phyloP scores from a whole-genome alignment of 2,113 vertebrate species.

The Rhea pennata region DNA sequence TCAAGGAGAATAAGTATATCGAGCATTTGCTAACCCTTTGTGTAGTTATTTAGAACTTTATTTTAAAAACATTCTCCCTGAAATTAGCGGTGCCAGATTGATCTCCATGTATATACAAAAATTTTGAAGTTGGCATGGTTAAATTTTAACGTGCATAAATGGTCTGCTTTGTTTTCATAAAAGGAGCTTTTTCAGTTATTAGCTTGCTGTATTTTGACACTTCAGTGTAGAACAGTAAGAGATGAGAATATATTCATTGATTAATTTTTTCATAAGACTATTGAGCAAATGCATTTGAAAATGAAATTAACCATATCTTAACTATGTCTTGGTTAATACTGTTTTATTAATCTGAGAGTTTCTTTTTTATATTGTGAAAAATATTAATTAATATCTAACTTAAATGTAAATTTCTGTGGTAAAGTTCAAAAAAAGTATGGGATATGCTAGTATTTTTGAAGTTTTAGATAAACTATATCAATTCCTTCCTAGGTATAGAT shows the following conservation, averaged over 20 bases:
- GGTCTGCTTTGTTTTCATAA: neutral
- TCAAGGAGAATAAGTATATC: neutral
- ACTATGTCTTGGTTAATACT: neutral
- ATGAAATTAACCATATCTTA: neutral
- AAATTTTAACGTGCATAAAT: neutral
- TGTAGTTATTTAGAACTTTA: neutral
- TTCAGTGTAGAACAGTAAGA: neutral
- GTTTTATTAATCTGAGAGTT: neutral
- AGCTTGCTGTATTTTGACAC: neutral
- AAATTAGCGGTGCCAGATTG: neutral
- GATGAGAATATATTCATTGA: neutral
- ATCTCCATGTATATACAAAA: neutral
- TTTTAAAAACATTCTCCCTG: neutral
- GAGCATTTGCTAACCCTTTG: neutral
- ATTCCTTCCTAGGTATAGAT: slow-evolving; percentile 81
- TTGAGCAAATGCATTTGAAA: neutral
- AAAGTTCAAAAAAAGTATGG: neutral
- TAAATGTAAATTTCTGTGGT: neutral
- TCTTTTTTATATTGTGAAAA: neutral
- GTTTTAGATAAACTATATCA: neutral
- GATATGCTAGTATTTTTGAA: neutral
- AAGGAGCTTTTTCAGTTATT: neutral
- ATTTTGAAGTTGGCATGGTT: neutral
- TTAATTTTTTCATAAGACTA: neutral
- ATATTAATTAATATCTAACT: neutral